Base-by-base conservation (phyloP, 2,113 vertebrate genomes). In the Agapornis roseicollis region DNA sequence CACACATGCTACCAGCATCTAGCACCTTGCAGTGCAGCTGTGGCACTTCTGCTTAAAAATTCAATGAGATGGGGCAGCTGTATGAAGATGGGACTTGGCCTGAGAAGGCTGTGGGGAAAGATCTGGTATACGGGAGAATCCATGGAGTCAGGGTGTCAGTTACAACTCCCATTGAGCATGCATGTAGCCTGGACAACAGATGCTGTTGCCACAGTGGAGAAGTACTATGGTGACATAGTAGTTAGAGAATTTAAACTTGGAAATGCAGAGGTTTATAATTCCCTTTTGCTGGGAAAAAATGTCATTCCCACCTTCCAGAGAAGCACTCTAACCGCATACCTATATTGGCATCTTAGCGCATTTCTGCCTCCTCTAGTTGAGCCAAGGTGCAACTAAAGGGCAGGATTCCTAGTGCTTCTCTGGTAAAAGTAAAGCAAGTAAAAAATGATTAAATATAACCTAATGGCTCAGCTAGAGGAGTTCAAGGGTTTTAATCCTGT, bases 21-120 rank as follows among this genome's bases (percentile, higher is more conserved):
- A 53, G 6, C 37, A 60, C 0, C 0, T 60, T 47, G 33, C 35
- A 41, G 4, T 50, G 39, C 42, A 64, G 42, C 55, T 1, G 1
- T 39, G 25, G n/a, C 46, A 55, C 6, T 23, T 71, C 25, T 50
- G 24, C 42, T 87, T 73, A 80, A 41, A 81, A 66, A 66, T 35
- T 49, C 1, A 1, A 3, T 56, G 52, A 76, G n/a, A 53, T 39
- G 28, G 42, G 18, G 11, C 28, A 84, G 16, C n/a, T 74, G 25
- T 55, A 8, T 68, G 69, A 79, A 9, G 13, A 4, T 80, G 52
- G 33, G 9, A 2, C 23, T 82, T 80, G 7, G 7, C 35, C 52
- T 56, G 27, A 28, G 11, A 52, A 89, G 13, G 35, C n/a, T 60
- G 13, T 76, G 42, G 27, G 7, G 20, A 55, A 49, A 42, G 25